These are phyloP conservation scores for Hypercompe scribonia DNA, from an alignment of 2,888 invertebrate species.

Conservation along the genomic window DNA sequence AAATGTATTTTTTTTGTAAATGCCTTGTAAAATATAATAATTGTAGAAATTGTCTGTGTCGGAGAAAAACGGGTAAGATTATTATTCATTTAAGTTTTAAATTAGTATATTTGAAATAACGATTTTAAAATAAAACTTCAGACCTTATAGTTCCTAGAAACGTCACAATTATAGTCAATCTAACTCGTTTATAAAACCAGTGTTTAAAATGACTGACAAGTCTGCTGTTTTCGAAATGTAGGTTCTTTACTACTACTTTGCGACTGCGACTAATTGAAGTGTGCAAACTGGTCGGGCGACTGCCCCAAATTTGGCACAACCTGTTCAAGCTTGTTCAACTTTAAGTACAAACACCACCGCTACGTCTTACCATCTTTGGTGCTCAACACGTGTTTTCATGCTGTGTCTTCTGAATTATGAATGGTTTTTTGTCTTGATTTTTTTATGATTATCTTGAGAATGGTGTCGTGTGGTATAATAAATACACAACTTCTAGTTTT, in stretches of 20 bases:
- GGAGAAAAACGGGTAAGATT: not conserved
- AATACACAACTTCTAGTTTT: too few relatives aligned
- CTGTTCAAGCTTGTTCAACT: conserved; percentile 50
- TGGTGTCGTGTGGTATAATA: too few relatives aligned
- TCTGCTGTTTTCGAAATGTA: conserved; percentile 25
- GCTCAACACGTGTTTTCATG: conserved; percentile 59
- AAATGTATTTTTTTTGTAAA: too few relatives aligned
- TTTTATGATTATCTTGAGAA: conserved; percentile 26
- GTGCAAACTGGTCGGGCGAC: conserved; percentile 39
- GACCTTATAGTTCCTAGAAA: not conserved
- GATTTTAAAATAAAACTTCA: not conserved
- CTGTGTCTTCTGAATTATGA: conserved; percentile 57
- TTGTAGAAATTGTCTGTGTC: not conserved
- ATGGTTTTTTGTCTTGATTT: conserved; percentile 50
- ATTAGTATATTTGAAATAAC: not conserved
- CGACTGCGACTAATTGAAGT: conserved; percentile 46
- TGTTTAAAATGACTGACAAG: conserved; percentile 17
- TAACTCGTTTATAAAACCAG: conserved; percentile 16
- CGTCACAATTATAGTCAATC: not conserved
- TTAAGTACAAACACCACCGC: conserved; percentile 61
- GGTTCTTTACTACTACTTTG: too few relatives aligned
- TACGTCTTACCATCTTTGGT: conserved; percentile 57
- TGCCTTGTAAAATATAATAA: not conserved
- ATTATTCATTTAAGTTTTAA: not conserved
- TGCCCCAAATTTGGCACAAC: conserved; percentile 68